A percentile compares a stretch with the other conserved stretches of the same genome.
Evolutionary conservation across 2,888 invertebrate species (phyloP).

Genomic region (Eubasilissa splendida): DNA sequence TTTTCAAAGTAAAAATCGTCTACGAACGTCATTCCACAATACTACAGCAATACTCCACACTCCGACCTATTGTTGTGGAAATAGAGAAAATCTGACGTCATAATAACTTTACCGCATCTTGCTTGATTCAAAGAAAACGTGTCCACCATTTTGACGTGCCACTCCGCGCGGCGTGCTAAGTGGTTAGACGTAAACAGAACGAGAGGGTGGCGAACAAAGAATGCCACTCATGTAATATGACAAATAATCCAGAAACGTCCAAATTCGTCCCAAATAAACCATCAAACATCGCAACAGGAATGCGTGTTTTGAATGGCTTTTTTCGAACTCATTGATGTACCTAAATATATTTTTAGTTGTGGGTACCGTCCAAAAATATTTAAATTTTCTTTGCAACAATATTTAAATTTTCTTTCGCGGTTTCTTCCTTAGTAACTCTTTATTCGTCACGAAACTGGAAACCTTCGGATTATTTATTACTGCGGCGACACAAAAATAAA

Average conservation of each 20-base stretch:
- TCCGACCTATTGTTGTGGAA: neutral
- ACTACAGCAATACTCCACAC: neutral
- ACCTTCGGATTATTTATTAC: too few species aligned
- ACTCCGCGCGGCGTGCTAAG: neutral
- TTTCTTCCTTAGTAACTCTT: too few species aligned
- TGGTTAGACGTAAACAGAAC: slow-evolving; percentile 13
- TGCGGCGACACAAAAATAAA: too few species aligned
- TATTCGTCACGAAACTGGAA: too few species aligned
- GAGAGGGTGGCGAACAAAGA: slow-evolving; percentile 15
- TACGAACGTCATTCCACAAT: too few species aligned
- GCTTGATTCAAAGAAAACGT: neutral
- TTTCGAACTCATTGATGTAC: too few species aligned
- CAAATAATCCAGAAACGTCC: neutral
- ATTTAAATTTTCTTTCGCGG: too few species aligned
- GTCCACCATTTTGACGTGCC: slow-evolving; percentile 16
- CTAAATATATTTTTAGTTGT: too few species aligned
- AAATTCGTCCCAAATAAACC: neutral
- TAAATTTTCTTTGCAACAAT: too few species aligned
- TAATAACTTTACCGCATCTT: slow-evolving; percentile 29
- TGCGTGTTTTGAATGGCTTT: too few species aligned
- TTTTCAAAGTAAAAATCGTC: too few species aligned
- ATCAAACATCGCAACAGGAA: neutral
- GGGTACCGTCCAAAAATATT: too few species aligned
- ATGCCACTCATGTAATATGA: slow-evolving; percentile 2
- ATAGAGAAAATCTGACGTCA: slow-evolving; percentile 28